Percentiles rank a stretch among this genome's conserved stretches.
Evolutionary conservation across 2,113 vertebrate genomes (phyloP).

Genomic region (Mus spicilegus): DNA sequence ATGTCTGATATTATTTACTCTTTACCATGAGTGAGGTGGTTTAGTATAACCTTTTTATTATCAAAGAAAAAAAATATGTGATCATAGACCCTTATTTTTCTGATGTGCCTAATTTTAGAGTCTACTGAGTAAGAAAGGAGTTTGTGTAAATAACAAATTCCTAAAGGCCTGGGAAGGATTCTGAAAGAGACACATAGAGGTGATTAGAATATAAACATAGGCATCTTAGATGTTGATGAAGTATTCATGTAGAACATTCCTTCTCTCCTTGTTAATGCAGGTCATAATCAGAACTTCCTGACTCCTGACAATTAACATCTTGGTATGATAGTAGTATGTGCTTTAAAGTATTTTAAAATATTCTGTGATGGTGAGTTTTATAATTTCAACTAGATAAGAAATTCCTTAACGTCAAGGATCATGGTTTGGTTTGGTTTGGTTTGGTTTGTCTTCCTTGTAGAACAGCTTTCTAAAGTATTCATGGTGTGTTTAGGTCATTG

Average conservation of each 20-base stretch:
- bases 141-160: neutral
- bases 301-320: neutral
- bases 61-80: neutral
- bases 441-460: conserved; percentile 4
- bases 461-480: neutral
- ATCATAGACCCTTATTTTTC: neutral
- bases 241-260: neutral
- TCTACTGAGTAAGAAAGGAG: neutral
- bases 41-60: conserved; percentile 29
- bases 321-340: neutral
- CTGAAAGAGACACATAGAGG: neutral
- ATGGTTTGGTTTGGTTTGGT: neutral
- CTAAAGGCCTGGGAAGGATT: neutral
- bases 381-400: conserved; percentile 22
- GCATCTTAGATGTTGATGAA: conserved; percentile 17
- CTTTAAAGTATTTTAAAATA: conserved; percentile 36
- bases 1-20: conserved; percentile 24
- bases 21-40: neutral
- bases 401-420: conserved; percentile 11
- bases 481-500: neutral
- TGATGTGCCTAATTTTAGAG: conserved; percentile 32
- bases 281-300: conserved; percentile 29
- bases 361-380: neutral
- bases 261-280: conserved; percentile 13
- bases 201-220: conserved; percentile 47